These are phyloP conservation scores for Erethizon dorsatum DNA, from an alignment of 2,797 vertebrate species.

Conservation along the genomic window DNA sequence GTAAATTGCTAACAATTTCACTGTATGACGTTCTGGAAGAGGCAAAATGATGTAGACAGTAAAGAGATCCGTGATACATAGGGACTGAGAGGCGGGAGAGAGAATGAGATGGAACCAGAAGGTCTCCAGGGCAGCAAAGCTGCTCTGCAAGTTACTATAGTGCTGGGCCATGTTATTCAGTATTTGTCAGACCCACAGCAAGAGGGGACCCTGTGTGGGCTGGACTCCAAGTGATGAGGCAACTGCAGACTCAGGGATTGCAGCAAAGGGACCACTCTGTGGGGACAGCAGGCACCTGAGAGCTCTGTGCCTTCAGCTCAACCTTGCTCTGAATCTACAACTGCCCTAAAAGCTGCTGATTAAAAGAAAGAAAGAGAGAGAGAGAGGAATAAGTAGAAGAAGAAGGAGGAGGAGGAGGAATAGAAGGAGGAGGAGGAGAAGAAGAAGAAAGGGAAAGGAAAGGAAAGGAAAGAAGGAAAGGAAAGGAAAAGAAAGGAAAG, in stretches of 20 bases:
- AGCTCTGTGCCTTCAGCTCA: neutral
- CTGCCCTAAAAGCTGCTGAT: neutral
- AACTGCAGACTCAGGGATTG: neutral
- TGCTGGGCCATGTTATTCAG: too few species aligned
- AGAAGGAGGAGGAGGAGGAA: too few species aligned
- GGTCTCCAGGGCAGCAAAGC: neutral
- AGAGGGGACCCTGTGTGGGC: too few species aligned
- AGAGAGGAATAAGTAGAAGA: too few species aligned
- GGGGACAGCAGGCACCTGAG: too few species aligned
- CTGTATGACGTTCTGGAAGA: too few species aligned
- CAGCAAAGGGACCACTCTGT: neutral
- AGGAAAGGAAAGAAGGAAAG: too few species aligned
- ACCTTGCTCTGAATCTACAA: neutral
- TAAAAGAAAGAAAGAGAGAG: neutral
- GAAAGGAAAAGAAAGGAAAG: neutral
- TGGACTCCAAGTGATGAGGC: neutral
- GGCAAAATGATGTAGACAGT: neutral
- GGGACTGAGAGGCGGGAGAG: too few species aligned
- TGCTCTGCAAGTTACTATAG: accelerated
- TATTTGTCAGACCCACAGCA: too few species aligned
- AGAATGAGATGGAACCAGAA: neutral
- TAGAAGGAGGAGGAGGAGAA: too few species aligned
- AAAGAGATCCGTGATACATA: accelerated
- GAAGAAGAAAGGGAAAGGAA: too few species aligned
- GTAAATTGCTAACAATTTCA: neutral